Conservation (phyloP, 2,888 invertebrate species). For the Sicus ferrugineus region DNA sequence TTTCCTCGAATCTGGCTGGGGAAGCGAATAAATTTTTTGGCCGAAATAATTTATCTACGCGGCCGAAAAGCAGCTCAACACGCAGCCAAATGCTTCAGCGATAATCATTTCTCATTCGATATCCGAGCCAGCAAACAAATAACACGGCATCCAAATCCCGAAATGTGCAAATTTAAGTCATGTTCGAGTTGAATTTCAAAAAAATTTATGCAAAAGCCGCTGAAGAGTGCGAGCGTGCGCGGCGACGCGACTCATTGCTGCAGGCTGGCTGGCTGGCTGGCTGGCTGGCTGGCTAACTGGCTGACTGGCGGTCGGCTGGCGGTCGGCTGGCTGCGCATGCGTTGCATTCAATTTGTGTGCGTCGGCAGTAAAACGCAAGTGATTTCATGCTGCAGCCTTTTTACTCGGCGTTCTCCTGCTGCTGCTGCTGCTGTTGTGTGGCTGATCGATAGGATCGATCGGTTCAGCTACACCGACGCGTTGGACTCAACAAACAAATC, state of each 20-base stretch:
- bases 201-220: not conserved
- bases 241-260: conserved; percentile 1
- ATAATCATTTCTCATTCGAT: conserved; percentile 23
- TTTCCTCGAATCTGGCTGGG: not conserved
- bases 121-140: not conserved
- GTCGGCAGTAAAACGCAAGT: not conserved
- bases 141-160: conserved; percentile 1
- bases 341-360: not conserved
- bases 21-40: not conserved
- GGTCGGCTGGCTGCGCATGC: conserved; percentile 2
- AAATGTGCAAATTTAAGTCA: conserved; percentile 29
- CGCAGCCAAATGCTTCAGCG: conserved; percentile 9
- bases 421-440: too few relatives aligned
- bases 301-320: too few relatives aligned
- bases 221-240: not conserved
- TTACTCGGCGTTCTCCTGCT: not conserved
- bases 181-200: conserved; percentile 19
- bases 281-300: too few relatives aligned
- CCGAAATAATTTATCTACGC: conserved; percentile 2
- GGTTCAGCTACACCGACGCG: conserved; percentile 9
- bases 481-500: conserved; percentile 28
- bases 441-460: conserved; percentile 21
- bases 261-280: not conserved
- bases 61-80: conserved; percentile 25
- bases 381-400: not conserved